A percentile compares a stretch with the other conserved stretches of the same genome.
Evolutionary conservation across 2,113 vertebrate species (phyloP).

Genomic region (Callithrix jacchus): DNA sequence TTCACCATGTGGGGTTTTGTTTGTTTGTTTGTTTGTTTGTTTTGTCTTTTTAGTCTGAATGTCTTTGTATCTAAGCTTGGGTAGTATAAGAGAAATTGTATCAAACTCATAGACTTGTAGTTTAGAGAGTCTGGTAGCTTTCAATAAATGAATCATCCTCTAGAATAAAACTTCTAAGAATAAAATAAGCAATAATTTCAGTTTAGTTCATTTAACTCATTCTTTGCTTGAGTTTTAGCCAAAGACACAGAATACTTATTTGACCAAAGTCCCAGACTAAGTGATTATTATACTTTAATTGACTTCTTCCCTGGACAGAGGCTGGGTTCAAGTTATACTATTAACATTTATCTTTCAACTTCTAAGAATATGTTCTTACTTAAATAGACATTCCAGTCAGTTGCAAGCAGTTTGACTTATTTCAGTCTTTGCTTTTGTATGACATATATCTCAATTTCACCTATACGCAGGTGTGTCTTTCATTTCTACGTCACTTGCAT

Average conservation of each 20-base stretch:
- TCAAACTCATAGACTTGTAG: background rate
- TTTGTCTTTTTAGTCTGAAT: background rate
- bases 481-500: background rate
- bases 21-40: no score
- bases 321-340: background rate
- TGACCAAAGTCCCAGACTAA: background rate
- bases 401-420: background rate
- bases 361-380: background rate
- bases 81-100: background rate
- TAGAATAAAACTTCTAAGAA: background rate
- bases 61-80: background rate
- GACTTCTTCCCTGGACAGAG: background rate
- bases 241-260: background rate
- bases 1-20: no score
- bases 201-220: constrained; percentile 15
- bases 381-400: background rate
- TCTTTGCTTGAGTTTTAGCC: background rate
- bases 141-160: background rate
- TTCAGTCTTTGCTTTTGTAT: background rate
- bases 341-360: background rate
- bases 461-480: background rate
- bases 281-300: background rate
- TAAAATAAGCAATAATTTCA: background rate
- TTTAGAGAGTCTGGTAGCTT: background rate
- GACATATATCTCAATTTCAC: no score